A percentile compares a stretch with the other conserved stretches of the same genome.
Evolutionary conservation across 2,113 vertebrate species (phyloP).

Genomic region (Mastomys coucha): DNA sequence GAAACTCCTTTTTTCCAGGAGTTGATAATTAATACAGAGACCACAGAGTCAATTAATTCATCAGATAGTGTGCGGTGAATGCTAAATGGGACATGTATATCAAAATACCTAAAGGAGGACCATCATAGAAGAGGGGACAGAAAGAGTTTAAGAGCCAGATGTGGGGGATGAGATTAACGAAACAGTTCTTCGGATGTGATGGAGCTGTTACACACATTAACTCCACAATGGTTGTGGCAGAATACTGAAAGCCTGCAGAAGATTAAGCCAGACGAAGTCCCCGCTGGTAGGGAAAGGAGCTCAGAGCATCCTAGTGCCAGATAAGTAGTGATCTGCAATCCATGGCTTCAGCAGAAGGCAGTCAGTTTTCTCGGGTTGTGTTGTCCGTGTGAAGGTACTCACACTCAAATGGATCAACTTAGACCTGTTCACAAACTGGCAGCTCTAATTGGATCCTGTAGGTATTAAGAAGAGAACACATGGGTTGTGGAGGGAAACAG

Average conservation of each 20-base stretch:
- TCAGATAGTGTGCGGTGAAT: not conserved
- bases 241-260: not conserved
- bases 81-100: no score
- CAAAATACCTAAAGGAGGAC: not conserved
- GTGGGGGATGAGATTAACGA: not conserved
- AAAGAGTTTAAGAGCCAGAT: not conserved
- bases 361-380: no score
- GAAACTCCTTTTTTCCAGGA: not conserved
- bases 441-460: not conserved
- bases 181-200: not conserved
- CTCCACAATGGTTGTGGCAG: no score
- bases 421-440: not conserved
- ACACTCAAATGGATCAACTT: not conserved
- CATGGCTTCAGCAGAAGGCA: not conserved
- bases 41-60: not conserved
- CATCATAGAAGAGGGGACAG: accelerated
- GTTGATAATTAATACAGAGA: not conserved
- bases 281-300: not conserved
- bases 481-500: not conserved
- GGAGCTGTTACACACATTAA: not conserved
- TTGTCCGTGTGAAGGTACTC: not conserved
- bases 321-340: not conserved
- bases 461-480: not conserved
- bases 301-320: not conserved
- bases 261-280: no score